These are phyloP conservation scores for Caenorhabditis macrosperma DNA, from an alignment of 2,888 invertebrate species.

Conservation along the genomic window DNA sequence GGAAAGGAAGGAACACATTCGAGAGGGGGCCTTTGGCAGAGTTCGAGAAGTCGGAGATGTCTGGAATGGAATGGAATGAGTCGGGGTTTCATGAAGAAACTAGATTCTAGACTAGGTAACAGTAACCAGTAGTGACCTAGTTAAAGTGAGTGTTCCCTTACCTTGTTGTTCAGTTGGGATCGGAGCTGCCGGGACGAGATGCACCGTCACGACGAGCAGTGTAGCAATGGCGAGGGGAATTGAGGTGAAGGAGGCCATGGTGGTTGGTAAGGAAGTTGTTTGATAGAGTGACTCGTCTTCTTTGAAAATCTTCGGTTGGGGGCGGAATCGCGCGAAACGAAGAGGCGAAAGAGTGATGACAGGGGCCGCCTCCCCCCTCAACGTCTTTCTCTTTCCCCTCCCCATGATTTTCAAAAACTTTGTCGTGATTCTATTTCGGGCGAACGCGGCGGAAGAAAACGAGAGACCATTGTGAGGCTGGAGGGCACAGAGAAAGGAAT, in stretches of 20 bases:
- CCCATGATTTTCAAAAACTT: constrained; percentile 47
- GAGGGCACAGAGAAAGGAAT: background rate
- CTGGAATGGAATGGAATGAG: constrained; percentile 5
- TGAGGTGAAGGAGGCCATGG: constrained; percentile 14
- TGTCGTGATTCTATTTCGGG: background rate
- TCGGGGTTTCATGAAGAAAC: background rate
- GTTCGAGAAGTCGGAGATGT: constrained; percentile 34
- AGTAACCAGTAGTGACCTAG: too few relatives aligned
- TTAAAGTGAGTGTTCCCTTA: too few relatives aligned
- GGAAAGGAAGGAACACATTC: constrained; percentile 24
- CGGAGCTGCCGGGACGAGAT: constrained; percentile 14
- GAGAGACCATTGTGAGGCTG: background rate
- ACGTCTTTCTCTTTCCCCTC: background rate
- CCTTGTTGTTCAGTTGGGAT: constrained; percentile 22
- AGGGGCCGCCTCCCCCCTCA: constrained; percentile 11
- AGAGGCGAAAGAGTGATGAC: constrained; percentile 23
- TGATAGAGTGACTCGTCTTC: constrained; percentile 31
- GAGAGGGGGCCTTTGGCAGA: constrained; percentile 10
- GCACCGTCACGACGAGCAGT: constrained; percentile 12
- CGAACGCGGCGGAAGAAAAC: background rate
- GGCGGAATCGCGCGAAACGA: constrained; percentile 22
- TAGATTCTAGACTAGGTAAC: too few relatives aligned
- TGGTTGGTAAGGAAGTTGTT: constrained; percentile 4
- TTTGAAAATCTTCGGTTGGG: constrained; percentile 32
- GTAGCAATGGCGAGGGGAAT: background rate